Evolutionary conservation across 2,113 vertebrate genomes (phyloP).

Genomic region (Mormyrus lacerda): DNA sequence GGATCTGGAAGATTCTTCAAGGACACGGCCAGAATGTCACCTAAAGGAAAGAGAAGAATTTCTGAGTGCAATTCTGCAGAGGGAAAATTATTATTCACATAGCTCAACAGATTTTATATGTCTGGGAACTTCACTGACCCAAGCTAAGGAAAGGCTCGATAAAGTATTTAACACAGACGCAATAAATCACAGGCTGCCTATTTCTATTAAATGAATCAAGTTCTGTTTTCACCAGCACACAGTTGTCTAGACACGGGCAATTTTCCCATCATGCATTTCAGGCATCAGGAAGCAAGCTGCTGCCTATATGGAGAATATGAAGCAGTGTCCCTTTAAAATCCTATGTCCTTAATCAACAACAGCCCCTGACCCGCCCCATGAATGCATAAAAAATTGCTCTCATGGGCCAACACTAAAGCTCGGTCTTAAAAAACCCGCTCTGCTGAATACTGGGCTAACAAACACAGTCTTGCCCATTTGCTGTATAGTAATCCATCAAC

Average conservation of each 20-base stretch:
- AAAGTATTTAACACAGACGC: conserved; percentile 33
- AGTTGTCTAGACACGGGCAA: conserved; percentile 24
- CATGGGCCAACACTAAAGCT: not conserved
- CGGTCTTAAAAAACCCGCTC: not conserved
- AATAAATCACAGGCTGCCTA: conserved; percentile 41
- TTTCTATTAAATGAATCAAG: conserved; percentile 32
- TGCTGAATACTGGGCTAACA: not conserved
- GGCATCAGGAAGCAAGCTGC: conserved; percentile 22
- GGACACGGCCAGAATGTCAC: not conserved
- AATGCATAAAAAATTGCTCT: not conserved
- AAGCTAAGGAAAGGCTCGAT: not conserved
- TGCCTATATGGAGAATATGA: not conserved
- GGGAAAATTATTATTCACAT: not conserved
- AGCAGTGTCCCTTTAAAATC: not conserved
- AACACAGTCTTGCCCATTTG: not conserved
- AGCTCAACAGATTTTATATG: not conserved
- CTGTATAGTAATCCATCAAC: not conserved
- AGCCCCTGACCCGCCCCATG: not conserved
- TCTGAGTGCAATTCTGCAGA: not conserved
- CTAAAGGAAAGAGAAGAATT: not conserved
- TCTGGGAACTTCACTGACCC: not conserved
- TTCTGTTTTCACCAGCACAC: conserved; percentile 32
- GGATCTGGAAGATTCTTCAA: not conserved
- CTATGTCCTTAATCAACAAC: not conserved
- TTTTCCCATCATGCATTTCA: conserved; percentile 8